phyloP scores from a whole-genome alignment of 2,888 invertebrate species.

The Drosophila pseudotalamancana region DNA sequence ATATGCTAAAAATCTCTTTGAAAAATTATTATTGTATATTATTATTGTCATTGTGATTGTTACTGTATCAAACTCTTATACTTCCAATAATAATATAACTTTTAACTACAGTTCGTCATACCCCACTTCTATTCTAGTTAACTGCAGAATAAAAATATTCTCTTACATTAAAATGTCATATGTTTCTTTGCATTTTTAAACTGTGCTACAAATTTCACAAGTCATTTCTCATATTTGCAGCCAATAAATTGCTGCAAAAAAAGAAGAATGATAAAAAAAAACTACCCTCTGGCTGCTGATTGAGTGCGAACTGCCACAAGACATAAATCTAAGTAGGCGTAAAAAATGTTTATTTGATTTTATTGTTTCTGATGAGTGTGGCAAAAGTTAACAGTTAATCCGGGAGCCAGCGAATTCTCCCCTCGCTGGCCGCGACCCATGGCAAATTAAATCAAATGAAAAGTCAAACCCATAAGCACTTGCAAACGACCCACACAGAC shows the following conservation, averaged over 20 bases:
- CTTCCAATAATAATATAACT: too few relatives aligned
- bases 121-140: too few relatives aligned
- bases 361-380: constrained; percentile 75
- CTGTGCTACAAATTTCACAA: not conserved
- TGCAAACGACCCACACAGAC: constrained; percentile 44
- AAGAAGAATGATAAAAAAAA: too few relatives aligned
- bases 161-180: constrained; percentile 1
- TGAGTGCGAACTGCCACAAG: constrained; percentile 40
- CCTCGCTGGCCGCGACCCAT: constrained; percentile 38
- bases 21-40: too few relatives aligned
- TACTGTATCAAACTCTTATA: too few relatives aligned
- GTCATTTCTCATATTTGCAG: not conserved
- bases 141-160: too few relatives aligned
- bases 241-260: not conserved
- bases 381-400: constrained; percentile 71
- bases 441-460: constrained; percentile 77
- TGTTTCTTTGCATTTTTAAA: not conserved
- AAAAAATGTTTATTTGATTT: constrained; percentile 76
- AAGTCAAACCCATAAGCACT: constrained; percentile 77
- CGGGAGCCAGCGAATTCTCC: constrained; percentile 33
- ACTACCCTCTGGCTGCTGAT: constrained; percentile 19
- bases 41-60: too few relatives aligned
- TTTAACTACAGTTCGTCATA: too few relatives aligned
- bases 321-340: constrained; percentile 70
- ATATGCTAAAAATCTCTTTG: too few relatives aligned